These are phyloP conservation scores for Sesamia inferens DNA, from an alignment of 2,888 invertebrate species.

Conservation along the genomic window DNA sequence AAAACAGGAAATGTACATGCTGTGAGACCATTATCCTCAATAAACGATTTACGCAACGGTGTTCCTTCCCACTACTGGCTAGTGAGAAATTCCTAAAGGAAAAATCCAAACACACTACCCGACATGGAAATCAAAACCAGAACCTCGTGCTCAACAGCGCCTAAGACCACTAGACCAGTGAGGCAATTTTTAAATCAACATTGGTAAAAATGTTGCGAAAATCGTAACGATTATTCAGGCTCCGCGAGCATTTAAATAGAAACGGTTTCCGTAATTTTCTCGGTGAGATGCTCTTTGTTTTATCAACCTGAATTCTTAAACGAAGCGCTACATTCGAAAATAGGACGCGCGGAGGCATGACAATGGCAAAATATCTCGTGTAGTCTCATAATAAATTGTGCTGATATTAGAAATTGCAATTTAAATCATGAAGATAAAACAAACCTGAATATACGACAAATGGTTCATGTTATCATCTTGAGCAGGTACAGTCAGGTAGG, in stretches of 20 bases:
- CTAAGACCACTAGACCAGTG: background rate
- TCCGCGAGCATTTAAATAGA: slow-evolving; percentile 33
- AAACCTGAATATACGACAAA: background rate
- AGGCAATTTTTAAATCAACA: slow-evolving; percentile 1
- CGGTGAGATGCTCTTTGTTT: slow-evolving; percentile 42
- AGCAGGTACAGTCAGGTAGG: too few species aligned
- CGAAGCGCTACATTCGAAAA: slow-evolving; percentile 32
- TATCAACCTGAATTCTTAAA: slow-evolving; percentile 49
- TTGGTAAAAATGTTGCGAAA: slow-evolving; percentile 20
- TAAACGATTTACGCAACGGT: background rate
- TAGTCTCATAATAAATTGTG: slow-evolving; percentile 17
- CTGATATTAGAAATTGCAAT: slow-evolving; percentile 22
- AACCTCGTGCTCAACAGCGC: background rate
- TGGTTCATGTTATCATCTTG: too few species aligned
- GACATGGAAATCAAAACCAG: background rate
- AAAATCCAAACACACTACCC: background rate
- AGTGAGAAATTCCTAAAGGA: background rate
- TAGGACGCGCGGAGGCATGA: slow-evolving; percentile 21
- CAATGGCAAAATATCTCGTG: slow-evolving; percentile 28
- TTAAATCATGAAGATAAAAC: slow-evolving; percentile 19
- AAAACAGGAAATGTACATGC: too few species aligned
- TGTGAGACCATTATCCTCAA: too few species aligned
- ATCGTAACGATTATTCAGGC: slow-evolving; percentile 29
- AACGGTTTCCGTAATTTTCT: slow-evolving; percentile 35
- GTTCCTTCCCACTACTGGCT: background rate